Conservation (phyloP, 2,888 invertebrate genomes). For the Mythimna loreyi region DNA sequence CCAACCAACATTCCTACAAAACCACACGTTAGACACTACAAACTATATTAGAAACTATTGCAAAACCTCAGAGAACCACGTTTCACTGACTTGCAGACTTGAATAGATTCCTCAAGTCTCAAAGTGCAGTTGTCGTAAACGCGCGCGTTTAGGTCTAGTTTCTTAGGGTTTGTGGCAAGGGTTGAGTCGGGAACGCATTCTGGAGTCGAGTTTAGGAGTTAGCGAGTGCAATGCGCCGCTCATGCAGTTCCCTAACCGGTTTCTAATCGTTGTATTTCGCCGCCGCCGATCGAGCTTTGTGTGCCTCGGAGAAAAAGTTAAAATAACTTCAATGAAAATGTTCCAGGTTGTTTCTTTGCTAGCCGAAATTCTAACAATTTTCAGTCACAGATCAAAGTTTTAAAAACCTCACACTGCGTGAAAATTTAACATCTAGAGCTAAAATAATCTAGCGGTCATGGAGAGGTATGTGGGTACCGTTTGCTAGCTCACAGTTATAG, state of each 20-base stretch:
- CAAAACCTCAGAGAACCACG: constrained; percentile 66
- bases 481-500: not conserved
- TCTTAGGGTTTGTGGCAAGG: constrained; percentile 64
- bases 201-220: constrained; percentile 72
- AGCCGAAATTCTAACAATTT: constrained; percentile 20
- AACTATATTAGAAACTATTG: constrained; percentile 66
- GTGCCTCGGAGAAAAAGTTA: constrained; percentile 81
- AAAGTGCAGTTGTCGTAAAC: constrained; percentile 48
- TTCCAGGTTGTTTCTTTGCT: constrained; percentile 40
- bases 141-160: constrained; percentile 72
- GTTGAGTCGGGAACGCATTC: constrained; percentile 69
- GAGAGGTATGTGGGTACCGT: constrained; percentile 44
- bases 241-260: constrained; percentile 81
- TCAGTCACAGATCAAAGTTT: not conserved
- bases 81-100: constrained; percentile 69
- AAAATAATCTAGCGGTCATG: constrained; percentile 17
- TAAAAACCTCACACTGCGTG: not conserved
- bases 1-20: constrained; percentile 67
- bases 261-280: constrained; percentile 85
- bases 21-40: constrained; percentile 62
- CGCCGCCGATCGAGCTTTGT: constrained; percentile 77
- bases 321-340: constrained; percentile 79
- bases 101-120: constrained; percentile 61
- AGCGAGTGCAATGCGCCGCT: constrained; percentile 80
- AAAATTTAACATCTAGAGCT: not conserved